These are phyloP conservation scores for Heteropelma amictum DNA, from an alignment of 2,888 invertebrate species.

Conservation along the genomic window DNA sequence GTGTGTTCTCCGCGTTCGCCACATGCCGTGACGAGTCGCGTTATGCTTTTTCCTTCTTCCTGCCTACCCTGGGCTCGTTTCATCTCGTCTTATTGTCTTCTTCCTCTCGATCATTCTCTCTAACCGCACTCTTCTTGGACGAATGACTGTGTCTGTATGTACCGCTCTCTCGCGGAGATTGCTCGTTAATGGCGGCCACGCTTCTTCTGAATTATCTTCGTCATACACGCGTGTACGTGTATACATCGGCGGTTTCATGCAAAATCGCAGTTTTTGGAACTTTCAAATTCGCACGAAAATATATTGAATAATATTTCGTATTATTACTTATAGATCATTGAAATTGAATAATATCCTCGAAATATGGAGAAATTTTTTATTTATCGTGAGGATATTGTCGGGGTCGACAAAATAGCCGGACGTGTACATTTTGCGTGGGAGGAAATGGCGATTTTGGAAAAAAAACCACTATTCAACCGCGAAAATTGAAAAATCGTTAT, in stretches of 20 bases:
- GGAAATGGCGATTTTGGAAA: no score
- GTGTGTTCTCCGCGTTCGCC: slow-evolving; percentile 54
- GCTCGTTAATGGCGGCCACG: slow-evolving; percentile 44
- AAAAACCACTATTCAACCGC: no score
- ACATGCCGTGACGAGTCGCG: slow-evolving; percentile 59
- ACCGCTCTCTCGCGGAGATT: slow-evolving; percentile 42
- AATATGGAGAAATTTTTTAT: no score
- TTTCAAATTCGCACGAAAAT: no score
- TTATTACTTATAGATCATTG: no score
- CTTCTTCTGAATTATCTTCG: slow-evolving; percentile 34
- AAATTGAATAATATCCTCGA: no score
- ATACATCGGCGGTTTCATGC: not conserved
- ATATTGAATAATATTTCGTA: no score
- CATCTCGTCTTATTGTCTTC: slow-evolving; percentile 41
- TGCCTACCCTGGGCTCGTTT: slow-evolving; percentile 9
- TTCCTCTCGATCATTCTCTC: slow-evolving; percentile 29
- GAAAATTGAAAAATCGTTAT: no score
- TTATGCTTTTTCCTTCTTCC: slow-evolving; percentile 42
- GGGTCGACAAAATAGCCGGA: no score
- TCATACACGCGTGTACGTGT: not conserved
- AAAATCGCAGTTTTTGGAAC: no score
- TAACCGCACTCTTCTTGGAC: slow-evolving; percentile 36
- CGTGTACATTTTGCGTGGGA: no score
- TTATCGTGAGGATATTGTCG: no score
- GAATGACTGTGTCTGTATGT: slow-evolving; percentile 12